Conservation (phyloP, 2,113 vertebrate genomes). For the Thunnus maccoyii region DNA sequence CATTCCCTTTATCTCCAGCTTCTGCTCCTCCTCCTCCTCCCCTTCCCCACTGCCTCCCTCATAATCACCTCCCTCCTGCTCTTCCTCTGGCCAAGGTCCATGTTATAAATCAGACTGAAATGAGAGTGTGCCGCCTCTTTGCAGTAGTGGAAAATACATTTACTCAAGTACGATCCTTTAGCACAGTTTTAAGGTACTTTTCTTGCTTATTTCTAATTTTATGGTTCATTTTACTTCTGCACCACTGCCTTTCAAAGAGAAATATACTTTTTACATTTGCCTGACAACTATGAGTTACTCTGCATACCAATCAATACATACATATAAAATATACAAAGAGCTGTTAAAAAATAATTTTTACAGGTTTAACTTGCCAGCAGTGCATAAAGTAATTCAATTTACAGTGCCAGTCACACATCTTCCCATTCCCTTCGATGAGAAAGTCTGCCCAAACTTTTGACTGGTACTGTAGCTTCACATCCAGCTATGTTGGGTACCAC, state of each 20-base stretch:
- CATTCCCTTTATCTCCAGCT: neutral
- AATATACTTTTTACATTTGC: neutral
- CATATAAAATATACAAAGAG: too few relatives aligned
- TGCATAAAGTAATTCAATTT: too few relatives aligned
- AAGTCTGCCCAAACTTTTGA: too few relatives aligned
- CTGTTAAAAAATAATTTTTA: neutral
- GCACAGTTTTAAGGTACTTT: neutral
- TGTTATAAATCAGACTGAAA: conserved; percentile 58
- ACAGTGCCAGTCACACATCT: too few relatives aligned
- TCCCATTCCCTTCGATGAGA: too few relatives aligned
- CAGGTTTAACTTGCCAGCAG: neutral
- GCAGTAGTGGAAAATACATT: conserved; percentile 31
- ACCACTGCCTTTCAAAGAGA: neutral
- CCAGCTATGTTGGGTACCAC: too few relatives aligned
- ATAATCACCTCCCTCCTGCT: conserved; percentile 43
- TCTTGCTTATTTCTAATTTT: neutral
- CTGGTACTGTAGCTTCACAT: too few relatives aligned
- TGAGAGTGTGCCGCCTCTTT: conserved; percentile 17
- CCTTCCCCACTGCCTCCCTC: neutral
- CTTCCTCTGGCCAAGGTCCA: conserved; percentile 57
- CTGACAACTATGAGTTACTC: neutral
- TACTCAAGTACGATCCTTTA: neutral
- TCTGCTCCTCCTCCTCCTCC: neutral
- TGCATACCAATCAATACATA: neutral
- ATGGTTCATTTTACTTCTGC: neutral